Percentiles rank a stretch among this genome's conserved stretches.
These are phyloP conservation scores for Hoplostethus mediterraneus DNA, from an alignment of 2,797 vertebrate genomes.

Conservation along the genomic window DNA sequence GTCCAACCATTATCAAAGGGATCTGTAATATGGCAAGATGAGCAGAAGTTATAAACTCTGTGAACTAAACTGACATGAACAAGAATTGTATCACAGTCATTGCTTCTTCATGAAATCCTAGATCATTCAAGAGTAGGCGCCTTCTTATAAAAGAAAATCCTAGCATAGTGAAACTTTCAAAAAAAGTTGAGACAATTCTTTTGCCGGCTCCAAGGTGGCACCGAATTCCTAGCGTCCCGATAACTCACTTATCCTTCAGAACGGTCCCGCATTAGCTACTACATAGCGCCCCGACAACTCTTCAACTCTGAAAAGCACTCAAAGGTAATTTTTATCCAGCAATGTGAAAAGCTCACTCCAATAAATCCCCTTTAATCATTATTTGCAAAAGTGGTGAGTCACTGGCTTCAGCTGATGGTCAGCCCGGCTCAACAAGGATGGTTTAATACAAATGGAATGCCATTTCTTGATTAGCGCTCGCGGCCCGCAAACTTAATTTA, in stretches of 20 bases:
- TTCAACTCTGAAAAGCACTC: constrained; percentile 74
- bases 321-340: constrained; percentile 66
- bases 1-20: constrained; percentile 63
- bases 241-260: constrained; percentile 73
- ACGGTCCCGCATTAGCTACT: constrained; percentile 47
- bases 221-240: constrained; percentile 54
- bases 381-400: constrained; percentile 72
- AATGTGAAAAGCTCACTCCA: constrained; percentile 63
- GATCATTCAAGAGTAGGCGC: constrained; percentile 35
- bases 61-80: constrained; percentile 29
- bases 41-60: constrained; percentile 37
- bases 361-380: constrained; percentile 73
- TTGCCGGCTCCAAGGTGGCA: constrained; percentile 38
- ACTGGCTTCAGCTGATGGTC: constrained; percentile 66
- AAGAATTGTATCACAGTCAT: background rate
- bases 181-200: constrained; percentile 37
- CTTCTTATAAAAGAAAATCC: background rate
- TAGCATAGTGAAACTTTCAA: background rate
- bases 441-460: constrained; percentile 71
- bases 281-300: constrained; percentile 74
- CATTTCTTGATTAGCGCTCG: constrained; percentile 70
- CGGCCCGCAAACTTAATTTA: constrained; percentile 68
- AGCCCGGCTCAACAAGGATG: constrained; percentile 57
- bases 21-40: constrained; percentile 56
- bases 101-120: constrained; percentile 3